phyloP scores from a whole-genome alignment of 1,140 invertebrate species.

The Pseudomyrmex concolor region DNA sequence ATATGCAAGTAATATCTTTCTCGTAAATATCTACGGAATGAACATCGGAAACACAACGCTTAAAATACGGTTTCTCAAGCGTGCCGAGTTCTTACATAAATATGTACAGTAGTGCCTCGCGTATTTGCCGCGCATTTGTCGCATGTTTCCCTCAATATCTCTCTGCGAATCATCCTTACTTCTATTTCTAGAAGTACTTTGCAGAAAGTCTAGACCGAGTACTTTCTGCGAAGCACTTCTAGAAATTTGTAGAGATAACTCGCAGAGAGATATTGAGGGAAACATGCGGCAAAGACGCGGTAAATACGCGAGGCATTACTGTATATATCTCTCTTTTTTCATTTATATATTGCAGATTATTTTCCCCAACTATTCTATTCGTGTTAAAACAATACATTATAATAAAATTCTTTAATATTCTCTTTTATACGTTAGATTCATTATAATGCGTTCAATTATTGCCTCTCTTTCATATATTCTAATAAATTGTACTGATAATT shows the following conservation, averaged over 20 bases:
- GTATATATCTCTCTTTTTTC: conserved; percentile 16
- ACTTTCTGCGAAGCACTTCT: too few species aligned
- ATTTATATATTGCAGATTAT: conserved; percentile 2
- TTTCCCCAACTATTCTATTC: not conserved
- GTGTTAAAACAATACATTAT: not conserved
- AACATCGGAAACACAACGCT: conserved; percentile 58
- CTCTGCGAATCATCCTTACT: too few species aligned
- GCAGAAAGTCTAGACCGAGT: too few species aligned
- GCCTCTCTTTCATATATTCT: not conserved
- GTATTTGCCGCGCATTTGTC: too few species aligned
- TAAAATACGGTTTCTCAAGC: conserved; percentile 53
- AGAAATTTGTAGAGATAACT: too few species aligned
- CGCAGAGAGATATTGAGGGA: too few species aligned
- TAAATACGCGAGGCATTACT: too few species aligned
- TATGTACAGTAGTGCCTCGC: too few species aligned
- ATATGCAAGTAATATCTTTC: conserved; percentile 54
- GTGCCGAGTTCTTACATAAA: conserved; percentile 55
- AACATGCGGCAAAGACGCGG: too few species aligned
- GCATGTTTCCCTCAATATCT: too few species aligned
- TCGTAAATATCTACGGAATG: conserved; percentile 41
- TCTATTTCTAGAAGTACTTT: too few species aligned
- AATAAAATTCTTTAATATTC: conserved; percentile 39
- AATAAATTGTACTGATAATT: conserved; percentile 20
- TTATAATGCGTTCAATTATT: conserved; percentile 30
- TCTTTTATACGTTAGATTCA: conserved; percentile 10